Evolutionary conservation across 2,888 invertebrate genomes (phyloP), one percentile per base, ranked within the genome.

Genomic region (Schizotus pectinicornis): DNA sequence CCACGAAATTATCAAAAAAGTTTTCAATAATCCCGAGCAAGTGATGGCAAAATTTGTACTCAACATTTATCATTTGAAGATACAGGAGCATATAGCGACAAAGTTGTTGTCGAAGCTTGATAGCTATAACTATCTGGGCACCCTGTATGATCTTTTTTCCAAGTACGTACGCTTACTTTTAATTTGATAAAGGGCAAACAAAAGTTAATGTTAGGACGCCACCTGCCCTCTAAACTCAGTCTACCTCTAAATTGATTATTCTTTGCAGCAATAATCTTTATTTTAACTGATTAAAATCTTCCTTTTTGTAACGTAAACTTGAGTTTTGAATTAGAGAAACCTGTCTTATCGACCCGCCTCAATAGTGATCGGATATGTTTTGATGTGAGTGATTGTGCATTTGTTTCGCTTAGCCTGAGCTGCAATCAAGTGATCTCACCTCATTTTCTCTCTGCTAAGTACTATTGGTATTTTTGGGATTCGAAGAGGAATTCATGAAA

Each of bases 31-130:
- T 79, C 95, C 97, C 0, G 94, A 97, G 67, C 94, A 95, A 82
- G 97, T 99, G 6, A 96, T 98, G 94, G 92, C 94, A 56, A 98
- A 98, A 82, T 95, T 98, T 79, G 93, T 99, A 41, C 84, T 98
- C 11, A 97, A 97, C 77, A 92, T 99, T 60, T 99, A 95, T 79
- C 94, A 95, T 69, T 83, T 94, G 6, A 94, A 95, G 78, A 83
- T 94, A 37, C 89, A 92, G 82, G 93, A 93, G 74, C 91, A 92
- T 74, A 90, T 96, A 30, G 88, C 90, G 60, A 89, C 89, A 0
- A 91, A 89, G 73, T 81, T 98, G 47, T 86, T 88, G 1, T 91
- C 92, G 70, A 90, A 90, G 74, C 86, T 86, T 63, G 92, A 95
- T 74, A 86, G 91, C 11, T 95, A 96, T 68, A 90, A 89, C 70